Percentiles rank a stretch among this genome's conserved stretches.
These are phyloP conservation scores for Plebejus anna DNA, from an alignment of 2,888 invertebrate species.

Conservation along the genomic window DNA sequence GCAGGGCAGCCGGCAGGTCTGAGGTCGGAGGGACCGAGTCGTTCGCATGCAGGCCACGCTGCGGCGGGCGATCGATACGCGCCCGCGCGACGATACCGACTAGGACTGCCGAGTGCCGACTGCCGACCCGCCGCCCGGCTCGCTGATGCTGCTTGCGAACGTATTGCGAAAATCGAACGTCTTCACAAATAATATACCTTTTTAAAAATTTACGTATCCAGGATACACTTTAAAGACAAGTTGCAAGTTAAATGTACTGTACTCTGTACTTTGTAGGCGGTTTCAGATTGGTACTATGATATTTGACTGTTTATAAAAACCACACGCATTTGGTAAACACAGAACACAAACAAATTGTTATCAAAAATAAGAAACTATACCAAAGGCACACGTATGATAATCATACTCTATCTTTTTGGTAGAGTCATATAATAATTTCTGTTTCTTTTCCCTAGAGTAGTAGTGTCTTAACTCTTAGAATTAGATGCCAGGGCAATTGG, in stretches of 20 bases:
- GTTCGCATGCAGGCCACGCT: constrained; percentile 76
- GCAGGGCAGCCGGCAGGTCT: constrained; percentile 58
- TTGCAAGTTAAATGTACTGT: neutral
- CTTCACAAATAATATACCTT: neutral
- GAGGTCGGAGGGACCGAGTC: constrained; percentile 66
- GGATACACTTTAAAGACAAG: neutral
- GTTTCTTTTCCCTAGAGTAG: neutral
- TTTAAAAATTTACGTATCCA: neutral
- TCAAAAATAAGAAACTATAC: too few species aligned
- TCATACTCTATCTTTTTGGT: neutral
- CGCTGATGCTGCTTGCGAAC: constrained; percentile 42
- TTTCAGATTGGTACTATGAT: neutral
- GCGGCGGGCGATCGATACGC: constrained; percentile 72
- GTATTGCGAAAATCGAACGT: constrained; percentile 26
- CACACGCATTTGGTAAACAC: neutral
- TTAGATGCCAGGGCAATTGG: neutral
- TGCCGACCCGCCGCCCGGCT: constrained; percentile 41
- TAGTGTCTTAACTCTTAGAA: neutral
- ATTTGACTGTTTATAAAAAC: neutral
- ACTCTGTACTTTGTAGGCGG: neutral
- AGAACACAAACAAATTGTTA: too few species aligned
- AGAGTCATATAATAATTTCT: neutral
- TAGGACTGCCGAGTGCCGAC: constrained; percentile 38
- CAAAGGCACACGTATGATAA: neutral
- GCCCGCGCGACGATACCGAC: constrained; percentile 68